phyloP scores from a whole-genome alignment of 2,797 vertebrate genomes.

The Mus spretus region DNA sequence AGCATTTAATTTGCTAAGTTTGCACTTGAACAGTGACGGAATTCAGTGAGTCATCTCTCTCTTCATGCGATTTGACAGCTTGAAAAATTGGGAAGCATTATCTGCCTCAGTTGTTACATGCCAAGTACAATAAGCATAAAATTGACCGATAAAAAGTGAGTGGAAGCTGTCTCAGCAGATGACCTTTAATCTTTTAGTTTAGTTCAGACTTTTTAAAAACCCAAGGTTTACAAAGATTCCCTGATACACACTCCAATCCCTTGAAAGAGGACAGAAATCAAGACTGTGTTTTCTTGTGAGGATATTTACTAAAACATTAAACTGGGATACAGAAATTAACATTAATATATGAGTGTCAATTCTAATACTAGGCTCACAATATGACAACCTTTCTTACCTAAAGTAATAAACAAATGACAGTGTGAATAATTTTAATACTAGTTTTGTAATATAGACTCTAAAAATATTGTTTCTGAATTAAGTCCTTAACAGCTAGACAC shows the following conservation, averaged over 20 bases:
- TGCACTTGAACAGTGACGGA: neutral
- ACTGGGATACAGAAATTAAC: neutral
- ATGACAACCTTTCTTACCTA: neutral
- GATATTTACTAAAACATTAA: neutral
- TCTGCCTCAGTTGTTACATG: neutral
- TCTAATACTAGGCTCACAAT: neutral
- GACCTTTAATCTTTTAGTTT: constrained; percentile 33
- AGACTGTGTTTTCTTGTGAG: neutral
- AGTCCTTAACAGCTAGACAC: neutral
- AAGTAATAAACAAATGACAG: neutral
- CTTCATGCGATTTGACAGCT: neutral
- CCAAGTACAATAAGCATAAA: constrained; percentile 3
- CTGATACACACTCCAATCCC: neutral
- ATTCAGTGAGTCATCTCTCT: neutral
- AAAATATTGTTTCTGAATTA: neutral
- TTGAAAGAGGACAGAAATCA: neutral
- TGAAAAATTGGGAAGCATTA: constrained; percentile 52
- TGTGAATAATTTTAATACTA: neutral
- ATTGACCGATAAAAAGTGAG: constrained; percentile 52
- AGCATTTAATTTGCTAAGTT: constrained; percentile 18
- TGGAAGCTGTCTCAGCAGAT: neutral
- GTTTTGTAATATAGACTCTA: neutral
- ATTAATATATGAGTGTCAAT: neutral
- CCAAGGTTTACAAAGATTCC: neutral
- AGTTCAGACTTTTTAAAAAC: constrained; percentile 40